These are phyloP conservation scores for Bradypodion ventrale DNA, from an alignment of 2,797 vertebrate species.

Conservation along the genomic window DNA sequence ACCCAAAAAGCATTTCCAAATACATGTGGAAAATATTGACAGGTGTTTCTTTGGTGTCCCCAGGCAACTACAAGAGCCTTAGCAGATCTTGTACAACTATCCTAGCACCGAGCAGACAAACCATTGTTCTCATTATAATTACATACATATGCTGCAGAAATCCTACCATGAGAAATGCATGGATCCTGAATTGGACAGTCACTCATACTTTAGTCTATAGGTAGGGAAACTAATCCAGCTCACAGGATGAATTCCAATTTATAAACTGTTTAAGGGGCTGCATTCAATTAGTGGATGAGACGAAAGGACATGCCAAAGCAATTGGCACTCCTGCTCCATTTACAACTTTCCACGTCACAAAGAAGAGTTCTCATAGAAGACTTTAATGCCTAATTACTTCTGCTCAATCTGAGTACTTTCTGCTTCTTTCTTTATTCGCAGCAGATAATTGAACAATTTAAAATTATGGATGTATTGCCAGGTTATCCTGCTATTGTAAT, in stretches of 20 bases:
- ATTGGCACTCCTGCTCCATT: background rate
- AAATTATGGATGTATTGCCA: too few relatives aligned
- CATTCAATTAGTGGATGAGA: background rate
- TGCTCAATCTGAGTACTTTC: background rate
- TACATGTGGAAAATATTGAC: constrained; percentile 50
- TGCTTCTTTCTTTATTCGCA: too few relatives aligned
- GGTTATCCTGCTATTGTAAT: too few relatives aligned
- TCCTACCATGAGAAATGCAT: constrained; percentile 13
- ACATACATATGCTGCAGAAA: constrained; percentile 33
- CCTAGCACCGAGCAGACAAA: constrained; percentile 36
- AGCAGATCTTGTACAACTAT: constrained; percentile 13
- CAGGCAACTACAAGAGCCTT: constrained; percentile 48
- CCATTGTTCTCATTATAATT: constrained; percentile 32
- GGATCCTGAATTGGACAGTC: background rate
- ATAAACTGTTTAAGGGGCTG: background rate
- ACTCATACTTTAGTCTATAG: background rate
- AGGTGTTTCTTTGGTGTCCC: constrained; percentile 53
- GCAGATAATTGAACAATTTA: too few relatives aligned
- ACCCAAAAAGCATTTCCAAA: background rate
- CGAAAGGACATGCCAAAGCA: background rate
- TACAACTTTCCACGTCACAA: background rate
- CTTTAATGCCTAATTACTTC: background rate
- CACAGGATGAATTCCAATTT: background rate
- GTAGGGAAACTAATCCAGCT: background rate
- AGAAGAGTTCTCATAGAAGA: too few relatives aligned